Base-by-base conservation (phyloP, 2,113 vertebrate species). In the Illadopsis cleaveri region DNA sequence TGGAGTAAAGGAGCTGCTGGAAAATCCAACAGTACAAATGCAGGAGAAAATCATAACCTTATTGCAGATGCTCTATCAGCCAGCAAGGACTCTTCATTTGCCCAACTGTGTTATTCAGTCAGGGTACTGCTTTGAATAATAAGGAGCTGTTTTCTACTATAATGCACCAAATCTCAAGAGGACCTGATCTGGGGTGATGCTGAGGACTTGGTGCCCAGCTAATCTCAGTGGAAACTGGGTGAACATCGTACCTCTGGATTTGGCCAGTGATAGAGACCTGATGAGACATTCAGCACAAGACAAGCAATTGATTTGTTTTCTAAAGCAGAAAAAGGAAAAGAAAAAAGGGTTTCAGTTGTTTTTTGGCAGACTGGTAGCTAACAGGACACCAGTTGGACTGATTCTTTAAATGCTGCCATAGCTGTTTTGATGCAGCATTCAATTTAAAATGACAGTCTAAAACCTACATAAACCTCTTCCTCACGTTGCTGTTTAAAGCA, bases 361-460 rank as follows among this genome's bases (percentile, higher is more conserved):
- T 35, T 48, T 50, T 31, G 2, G 8, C 23, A 70, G 66, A 57
- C 10, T 0, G 0, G n/a, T 3, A 75, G 3, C 11, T 47, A 61
- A 19, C 6, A 44, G 51, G 16, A 5, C 6, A 82, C 31, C 51
- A 48, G 14, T 21, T 54, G 25, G 13, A 56, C 30, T n/a, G 16
- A 25, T 25, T 51, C 15, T 76, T 80, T 70, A 51, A 94, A 54
- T 30, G 37, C 13, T 72, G 6, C 25, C 53, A 31, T 12, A 48
- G 45, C 11, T 27, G 24, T 61, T 94, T 44, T 68, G 21, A n/a
- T 45, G 37, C 16, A 89, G 6, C 10, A 45, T 51, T 38, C 37
- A 11, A 8, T 11, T 7, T 28, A 50, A n/a, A 82, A 37, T 6
- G 6, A 11, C 17, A 61, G 9, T 44, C 28, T 62, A 82, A 90